Percentiles rank a stretch among this genome's conserved stretches.
Evolutionary conservation across 2,888 invertebrate species (phyloP).

Genomic region (Meloe dianella): DNA sequence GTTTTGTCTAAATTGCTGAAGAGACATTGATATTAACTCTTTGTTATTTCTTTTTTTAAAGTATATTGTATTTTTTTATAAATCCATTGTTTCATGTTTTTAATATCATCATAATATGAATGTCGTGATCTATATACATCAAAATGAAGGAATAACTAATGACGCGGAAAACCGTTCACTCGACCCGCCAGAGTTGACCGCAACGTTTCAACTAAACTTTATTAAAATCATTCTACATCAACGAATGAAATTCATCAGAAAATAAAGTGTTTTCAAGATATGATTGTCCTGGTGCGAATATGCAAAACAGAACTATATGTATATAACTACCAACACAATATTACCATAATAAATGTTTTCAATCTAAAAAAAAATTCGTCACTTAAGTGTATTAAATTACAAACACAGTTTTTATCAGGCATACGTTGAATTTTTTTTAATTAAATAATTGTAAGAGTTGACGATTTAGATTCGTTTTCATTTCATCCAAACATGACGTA

Average conservation of each 20-base stretch:
- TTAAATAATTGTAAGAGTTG: neutral
- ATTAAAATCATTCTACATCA: neutral
- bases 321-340: neutral
- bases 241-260: neutral
- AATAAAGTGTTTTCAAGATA: neutral
- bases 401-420: neutral
- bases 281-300: neutral
- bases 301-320: neutral
- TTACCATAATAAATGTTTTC: neutral
- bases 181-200: neutral
- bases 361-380: too few relatives aligned
- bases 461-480: neutral
- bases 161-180: neutral
- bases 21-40: conserved; percentile 53
- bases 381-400: neutral
- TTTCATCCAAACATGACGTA: neutral
- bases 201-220: neutral
- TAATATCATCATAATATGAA: conserved; percentile 17
- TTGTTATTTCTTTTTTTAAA: conserved; percentile 37
- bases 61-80: conserved; percentile 34
- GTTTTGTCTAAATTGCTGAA: conserved; percentile 51
- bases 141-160: neutral
- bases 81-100: conserved; percentile 24
- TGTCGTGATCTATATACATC: neutral
- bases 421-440: neutral